Conservation (phyloP, 2,113 vertebrate genomes). For the Illadopsis cleaveri region DNA sequence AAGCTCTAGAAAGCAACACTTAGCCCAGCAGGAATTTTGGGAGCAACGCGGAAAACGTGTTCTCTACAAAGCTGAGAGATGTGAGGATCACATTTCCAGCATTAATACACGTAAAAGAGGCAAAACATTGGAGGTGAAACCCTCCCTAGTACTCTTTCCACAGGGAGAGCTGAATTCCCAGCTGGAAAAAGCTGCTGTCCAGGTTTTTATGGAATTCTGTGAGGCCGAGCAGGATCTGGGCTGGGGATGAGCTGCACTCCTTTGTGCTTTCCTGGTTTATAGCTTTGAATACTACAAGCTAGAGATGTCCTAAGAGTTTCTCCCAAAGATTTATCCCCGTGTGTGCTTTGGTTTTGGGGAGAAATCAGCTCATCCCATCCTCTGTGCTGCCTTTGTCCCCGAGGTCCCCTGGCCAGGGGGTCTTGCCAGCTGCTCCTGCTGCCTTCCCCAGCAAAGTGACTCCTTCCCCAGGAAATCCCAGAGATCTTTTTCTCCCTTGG, state of each 20-base stretch:
- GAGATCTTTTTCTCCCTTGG: not conserved
- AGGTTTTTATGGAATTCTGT: not conserved
- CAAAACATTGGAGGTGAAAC: not conserved
- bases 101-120: not conserved
- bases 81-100: not conserved
- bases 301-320: not conserved
- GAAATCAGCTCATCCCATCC: not conserved
- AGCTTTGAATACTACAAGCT: not conserved
- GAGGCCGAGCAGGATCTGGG: not conserved
- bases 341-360: not conserved
- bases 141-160: not conserved
- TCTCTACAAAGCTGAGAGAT: not conserved
- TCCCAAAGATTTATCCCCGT: not conserved
- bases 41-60: not conserved
- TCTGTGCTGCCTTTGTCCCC: slow-evolving; percentile 14
- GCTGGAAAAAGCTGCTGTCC: not conserved
- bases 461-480: not conserved
- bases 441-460: not conserved
- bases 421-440: not conserved
- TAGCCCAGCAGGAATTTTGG: not conserved
- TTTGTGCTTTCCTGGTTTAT: not conserved
- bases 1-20: not conserved
- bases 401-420: not conserved
- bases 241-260: not conserved
- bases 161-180: not conserved